A percentile compares a stretch with the other conserved stretches of the same genome.
Evolutionary conservation across 2,888 invertebrate genomes (phyloP).

Genomic region (Megaustenia siamemsis): DNA sequence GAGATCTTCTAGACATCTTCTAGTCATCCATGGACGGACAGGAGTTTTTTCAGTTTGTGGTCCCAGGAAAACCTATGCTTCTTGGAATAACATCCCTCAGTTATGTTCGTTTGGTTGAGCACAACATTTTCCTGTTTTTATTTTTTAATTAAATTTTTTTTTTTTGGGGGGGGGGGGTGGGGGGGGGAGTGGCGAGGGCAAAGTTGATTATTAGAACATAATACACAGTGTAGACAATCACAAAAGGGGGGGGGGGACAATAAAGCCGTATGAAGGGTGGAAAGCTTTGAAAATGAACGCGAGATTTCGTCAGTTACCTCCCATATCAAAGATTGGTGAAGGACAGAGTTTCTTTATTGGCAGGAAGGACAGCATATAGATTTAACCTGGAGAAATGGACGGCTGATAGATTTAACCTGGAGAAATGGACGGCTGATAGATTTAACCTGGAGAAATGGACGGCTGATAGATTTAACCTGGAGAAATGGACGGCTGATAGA

Average conservation of each 20-base stretch:
- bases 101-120: conserved; percentile 35
- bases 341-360: conserved; percentile 42
- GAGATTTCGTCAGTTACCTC: conserved; percentile 7
- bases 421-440: too few species aligned
- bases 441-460: too few species aligned
- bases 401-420: too few species aligned
- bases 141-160: too few species aligned
- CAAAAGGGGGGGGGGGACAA: neutral
- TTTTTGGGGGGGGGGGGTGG: too few species aligned
- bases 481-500: too few species aligned
- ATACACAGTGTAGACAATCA: neutral
- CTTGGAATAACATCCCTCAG: conserved; percentile 22
- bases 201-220: conserved; percentile 34
- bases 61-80: neutral
- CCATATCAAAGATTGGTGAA: conserved; percentile 41
- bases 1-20: too few species aligned
- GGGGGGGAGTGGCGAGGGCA: conserved; percentile 42
- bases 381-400: too few species aligned
- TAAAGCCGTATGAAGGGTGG: neutral
- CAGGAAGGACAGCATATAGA: conserved; percentile 20
- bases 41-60: conserved; percentile 30
- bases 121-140: conserved; percentile 23
- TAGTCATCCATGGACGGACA: conserved; percentile 27
- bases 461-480: too few species aligned
- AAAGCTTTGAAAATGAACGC: conserved; percentile 26